Conservation (phyloP, 2,797 vertebrate genomes). For the Microcaecilia unicolor region DNA sequence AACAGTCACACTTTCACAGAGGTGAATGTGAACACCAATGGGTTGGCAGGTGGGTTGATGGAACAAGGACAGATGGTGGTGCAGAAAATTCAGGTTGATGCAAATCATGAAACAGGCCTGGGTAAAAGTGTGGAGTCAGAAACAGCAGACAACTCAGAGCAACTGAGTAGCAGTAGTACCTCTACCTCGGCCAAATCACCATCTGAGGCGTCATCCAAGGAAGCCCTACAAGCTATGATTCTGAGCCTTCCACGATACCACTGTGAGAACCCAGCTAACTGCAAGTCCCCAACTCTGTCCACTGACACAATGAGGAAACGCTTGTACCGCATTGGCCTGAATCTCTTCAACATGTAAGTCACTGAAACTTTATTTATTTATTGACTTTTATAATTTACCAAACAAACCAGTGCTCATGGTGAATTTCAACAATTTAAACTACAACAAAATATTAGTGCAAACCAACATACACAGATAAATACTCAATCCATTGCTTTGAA, state of each 20-base stretch:
- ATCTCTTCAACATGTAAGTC: constrained; percentile 98
- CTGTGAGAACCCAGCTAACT: constrained; percentile 86
- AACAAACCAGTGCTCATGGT: too few species aligned
- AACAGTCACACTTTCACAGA: constrained; percentile 50
- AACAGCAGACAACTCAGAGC: constrained; percentile 69
- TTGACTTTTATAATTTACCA: too few species aligned
- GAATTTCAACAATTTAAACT: too few species aligned
- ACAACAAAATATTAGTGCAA: too few species aligned
- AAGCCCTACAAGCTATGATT: constrained; percentile 89
- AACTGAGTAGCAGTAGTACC: constrained; percentile 76
- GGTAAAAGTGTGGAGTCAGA: constrained; percentile 66
- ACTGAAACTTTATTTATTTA: too few species aligned
- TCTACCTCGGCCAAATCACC: constrained; percentile 76
- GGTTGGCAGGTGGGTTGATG: constrained; percentile 11
- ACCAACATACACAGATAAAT: too few species aligned
- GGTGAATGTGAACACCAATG: constrained; percentile 41
- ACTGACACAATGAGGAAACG: constrained; percentile 95
- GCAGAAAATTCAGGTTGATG: constrained; percentile 46
- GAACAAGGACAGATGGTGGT: constrained; percentile 43
- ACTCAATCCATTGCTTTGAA: too few species aligned
- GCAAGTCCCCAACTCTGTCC: constrained; percentile 89
- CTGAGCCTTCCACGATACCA: constrained; percentile 89
- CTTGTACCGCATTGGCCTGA: constrained; percentile 94
- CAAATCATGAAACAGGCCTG: constrained; percentile 49
- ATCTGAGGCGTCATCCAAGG: constrained; percentile 82